These are phyloP conservation scores for Salvelinus fontinalis DNA, from an alignment of 2,113 vertebrate species.

Conservation along the genomic window DNA sequence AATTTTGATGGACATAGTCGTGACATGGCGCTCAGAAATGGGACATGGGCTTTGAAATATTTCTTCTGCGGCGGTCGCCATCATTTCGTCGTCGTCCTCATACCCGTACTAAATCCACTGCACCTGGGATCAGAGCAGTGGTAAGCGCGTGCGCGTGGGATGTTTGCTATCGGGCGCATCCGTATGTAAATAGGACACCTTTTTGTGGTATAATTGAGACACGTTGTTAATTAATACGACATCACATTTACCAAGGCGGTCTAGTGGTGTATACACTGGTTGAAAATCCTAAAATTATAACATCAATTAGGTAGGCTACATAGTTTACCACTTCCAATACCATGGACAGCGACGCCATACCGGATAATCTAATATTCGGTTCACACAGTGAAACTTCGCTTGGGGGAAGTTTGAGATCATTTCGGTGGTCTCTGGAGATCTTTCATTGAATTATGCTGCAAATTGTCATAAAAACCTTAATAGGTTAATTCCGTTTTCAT, in stretches of 20 bases:
- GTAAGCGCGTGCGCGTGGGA: neutral
- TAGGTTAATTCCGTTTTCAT: too few species aligned
- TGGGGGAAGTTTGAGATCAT: too few species aligned
- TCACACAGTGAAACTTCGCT: too few species aligned
- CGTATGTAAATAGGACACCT: neutral
- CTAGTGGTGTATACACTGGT: neutral
- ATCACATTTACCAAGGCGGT: neutral
- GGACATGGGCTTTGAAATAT: constrained; percentile 32
- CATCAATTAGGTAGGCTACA: too few species aligned
- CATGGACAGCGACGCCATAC: too few species aligned
- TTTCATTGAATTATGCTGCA: too few species aligned
- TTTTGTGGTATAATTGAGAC: neutral
- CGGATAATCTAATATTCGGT: too few species aligned
- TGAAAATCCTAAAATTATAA: too few species aligned
- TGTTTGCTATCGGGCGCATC: neutral
- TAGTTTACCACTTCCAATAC: too few species aligned
- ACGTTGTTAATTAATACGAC: neutral
- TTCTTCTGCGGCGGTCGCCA: constrained; percentile 68
- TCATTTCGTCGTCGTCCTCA: constrained; percentile 42
- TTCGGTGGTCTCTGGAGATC: too few species aligned
- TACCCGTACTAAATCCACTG: neutral
- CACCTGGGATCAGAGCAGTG: neutral
- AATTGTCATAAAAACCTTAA: too few species aligned
- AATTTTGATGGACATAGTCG: constrained; percentile 58
- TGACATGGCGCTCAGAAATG: constrained; percentile 47